Evolutionary conservation across 1,140 invertebrate species (phyloP).

Genomic region (Pomacea maculata): DNA sequence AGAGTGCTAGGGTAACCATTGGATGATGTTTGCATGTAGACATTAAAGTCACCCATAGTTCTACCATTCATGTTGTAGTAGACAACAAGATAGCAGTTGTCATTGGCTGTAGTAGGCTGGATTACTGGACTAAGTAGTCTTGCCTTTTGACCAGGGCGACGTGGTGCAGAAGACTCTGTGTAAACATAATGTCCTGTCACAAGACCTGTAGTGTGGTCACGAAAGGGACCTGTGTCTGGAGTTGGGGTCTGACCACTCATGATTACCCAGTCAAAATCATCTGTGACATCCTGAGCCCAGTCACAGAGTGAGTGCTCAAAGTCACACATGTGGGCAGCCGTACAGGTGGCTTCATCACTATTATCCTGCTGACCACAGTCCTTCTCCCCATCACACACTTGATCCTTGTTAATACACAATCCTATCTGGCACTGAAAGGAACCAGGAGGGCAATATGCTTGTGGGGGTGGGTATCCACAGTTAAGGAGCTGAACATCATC

Average conservation of each 20-base stretch:
- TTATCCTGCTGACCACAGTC: slow-evolving; percentile 55
- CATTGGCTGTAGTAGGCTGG: slow-evolving; percentile 33
- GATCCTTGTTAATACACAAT: slow-evolving; percentile 47
- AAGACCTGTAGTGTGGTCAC: slow-evolving; percentile 73
- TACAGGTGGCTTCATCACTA: slow-evolving; percentile 15
- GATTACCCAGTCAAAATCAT: slow-evolving; percentile 79
- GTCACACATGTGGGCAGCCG: slow-evolving; percentile 68
- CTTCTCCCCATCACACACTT: slow-evolving; percentile 55
- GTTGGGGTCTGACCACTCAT: slow-evolving; percentile 51
- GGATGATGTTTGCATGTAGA: slow-evolving; percentile 44
- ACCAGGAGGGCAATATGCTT: slow-evolving; percentile 32
- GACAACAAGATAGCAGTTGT: slow-evolving; percentile 50
- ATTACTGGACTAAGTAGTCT: slow-evolving; percentile 51
- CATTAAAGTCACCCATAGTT: slow-evolving; percentile 53
- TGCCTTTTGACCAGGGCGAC: slow-evolving; percentile 51
- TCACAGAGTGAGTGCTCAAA: slow-evolving; percentile 80
- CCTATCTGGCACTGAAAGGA: slow-evolving; percentile 41
- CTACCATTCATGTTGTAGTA: slow-evolving; percentile 65
- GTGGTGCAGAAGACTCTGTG: slow-evolving; percentile 72
- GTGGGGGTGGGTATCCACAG: slow-evolving; percentile 45
- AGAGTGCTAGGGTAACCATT: slow-evolving; percentile 38
- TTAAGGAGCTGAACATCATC: slow-evolving; percentile 74
- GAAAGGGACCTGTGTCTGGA: slow-evolving; percentile 75
- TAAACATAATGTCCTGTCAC: slow-evolving; percentile 70
- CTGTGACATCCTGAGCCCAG: slow-evolving; percentile 77